Percentiles rank a stretch among this genome's conserved stretches.
Evolutionary conservation across 2,113 vertebrate genomes (phyloP).

Genomic region (Hemiscyllium ocellatum): DNA sequence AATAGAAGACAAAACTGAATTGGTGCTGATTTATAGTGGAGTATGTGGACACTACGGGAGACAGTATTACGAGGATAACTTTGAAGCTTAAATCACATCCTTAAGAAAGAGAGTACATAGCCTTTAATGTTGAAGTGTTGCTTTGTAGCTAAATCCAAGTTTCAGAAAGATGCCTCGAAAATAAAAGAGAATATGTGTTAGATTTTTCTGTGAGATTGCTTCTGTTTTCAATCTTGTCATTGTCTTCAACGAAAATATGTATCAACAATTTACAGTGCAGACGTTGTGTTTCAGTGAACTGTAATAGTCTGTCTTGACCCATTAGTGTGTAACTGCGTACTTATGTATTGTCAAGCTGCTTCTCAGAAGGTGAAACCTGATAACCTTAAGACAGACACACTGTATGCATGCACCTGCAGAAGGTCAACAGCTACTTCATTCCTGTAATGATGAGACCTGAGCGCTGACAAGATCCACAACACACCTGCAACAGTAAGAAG

Average conservation of each 20-base stretch:
- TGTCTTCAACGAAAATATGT: constrained; percentile 19
- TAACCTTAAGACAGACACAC: constrained; percentile 45
- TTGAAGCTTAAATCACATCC: neutral
- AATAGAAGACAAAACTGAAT: neutral
- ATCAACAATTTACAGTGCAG: constrained; percentile 9
- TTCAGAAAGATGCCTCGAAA: neutral
- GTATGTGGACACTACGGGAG: neutral
- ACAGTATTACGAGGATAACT: neutral
- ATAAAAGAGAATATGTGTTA: neutral
- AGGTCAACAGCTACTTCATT: constrained; percentile 60
- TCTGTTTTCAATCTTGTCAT: constrained; percentile 14
- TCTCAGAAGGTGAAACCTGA: constrained; percentile 53
- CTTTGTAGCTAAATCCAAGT: neutral
- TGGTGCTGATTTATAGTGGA: neutral
- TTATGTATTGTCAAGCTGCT: constrained; percentile 24
- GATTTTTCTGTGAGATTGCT: neutral
- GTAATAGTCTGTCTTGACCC: neutral
- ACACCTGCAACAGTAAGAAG: constrained; percentile 62
- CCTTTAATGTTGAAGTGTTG: neutral
- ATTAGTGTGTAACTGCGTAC: neutral
- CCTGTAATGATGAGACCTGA: constrained; percentile 58
- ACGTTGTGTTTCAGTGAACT: neutral
- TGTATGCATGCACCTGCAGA: constrained; percentile 50
- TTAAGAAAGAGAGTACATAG: neutral
- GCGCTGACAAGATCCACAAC: constrained; percentile 57